A percentile compares a stretch with the other conserved stretches of the same genome.
Conservation (phyloP, 2,113 vertebrate genomes). For the Pampusana beccarii region DNA sequence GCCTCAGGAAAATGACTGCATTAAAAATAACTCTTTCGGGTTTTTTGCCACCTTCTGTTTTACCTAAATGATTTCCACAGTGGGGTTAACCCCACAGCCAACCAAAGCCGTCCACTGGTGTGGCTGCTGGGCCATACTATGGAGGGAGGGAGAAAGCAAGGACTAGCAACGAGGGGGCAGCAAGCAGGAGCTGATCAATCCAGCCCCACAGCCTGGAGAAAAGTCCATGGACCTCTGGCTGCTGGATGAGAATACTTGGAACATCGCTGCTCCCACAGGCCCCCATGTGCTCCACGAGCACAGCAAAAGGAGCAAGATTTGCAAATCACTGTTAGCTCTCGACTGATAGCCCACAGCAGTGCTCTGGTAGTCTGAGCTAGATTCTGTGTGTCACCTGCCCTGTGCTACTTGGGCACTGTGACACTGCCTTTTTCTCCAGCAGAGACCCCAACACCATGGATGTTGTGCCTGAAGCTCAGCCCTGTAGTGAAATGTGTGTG, state of each 20-base stretch:
- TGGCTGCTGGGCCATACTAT: neutral
- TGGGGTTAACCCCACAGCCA: neutral
- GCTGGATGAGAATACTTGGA: neutral
- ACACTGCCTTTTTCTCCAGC: neutral
- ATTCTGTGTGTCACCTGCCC: neutral
- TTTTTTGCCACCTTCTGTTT: neutral
- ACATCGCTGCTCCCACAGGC: neutral
- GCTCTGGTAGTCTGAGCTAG: neutral
- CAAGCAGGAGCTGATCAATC: rapidly evolving
- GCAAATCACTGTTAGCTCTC: neutral
- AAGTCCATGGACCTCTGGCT: neutral
- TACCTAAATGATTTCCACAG: neutral
- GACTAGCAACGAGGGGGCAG: neutral
- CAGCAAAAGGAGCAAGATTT: neutral
- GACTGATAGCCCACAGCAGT: neutral
- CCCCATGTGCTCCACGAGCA: rapidly evolving
- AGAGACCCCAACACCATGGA: neutral
- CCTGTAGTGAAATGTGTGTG: neutral
- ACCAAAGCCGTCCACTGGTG: rapidly evolving
- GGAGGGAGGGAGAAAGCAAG: neutral
- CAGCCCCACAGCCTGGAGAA: neutral
- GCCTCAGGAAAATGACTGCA: neutral
- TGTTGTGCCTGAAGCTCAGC: neutral
- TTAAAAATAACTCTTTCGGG: neutral
- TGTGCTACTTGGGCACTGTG: neutral